Conservation (phyloP, 2,888 invertebrate species). For the Epinotia bilunana region DNA sequence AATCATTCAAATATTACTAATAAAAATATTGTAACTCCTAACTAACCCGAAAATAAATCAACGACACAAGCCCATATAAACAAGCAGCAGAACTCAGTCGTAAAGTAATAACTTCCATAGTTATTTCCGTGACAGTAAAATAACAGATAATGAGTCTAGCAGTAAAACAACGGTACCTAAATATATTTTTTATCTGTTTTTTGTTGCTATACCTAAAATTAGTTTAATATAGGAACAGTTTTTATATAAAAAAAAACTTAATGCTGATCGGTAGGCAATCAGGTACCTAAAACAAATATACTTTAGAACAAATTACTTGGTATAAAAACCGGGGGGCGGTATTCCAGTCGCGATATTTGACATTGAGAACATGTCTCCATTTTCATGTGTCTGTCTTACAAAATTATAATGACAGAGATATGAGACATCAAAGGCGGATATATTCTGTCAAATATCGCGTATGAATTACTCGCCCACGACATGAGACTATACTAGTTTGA, state of each 20-base stretch:
- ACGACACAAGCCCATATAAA: neutral
- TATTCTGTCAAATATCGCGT: neutral
- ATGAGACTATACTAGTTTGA: neutral
- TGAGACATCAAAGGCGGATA: neutral
- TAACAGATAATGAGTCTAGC: neutral
- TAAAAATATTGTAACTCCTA: no score
- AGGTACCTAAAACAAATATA: no score
- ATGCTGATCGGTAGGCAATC: no score
- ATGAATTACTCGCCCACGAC: neutral
- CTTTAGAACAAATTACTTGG: no score
- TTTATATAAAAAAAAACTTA: neutral
- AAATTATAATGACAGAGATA: neutral
- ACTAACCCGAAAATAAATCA: neutral
- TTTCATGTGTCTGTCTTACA: neutral
- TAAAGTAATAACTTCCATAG: conserved; percentile 9
- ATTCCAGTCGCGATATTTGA: no score
- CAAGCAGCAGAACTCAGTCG: neutral
- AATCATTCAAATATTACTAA: no score
- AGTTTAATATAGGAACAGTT: neutral
- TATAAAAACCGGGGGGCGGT: no score
- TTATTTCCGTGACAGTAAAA: conserved; percentile 16
- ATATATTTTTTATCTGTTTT: neutral
- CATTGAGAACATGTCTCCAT: neutral
- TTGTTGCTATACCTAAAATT: neutral
- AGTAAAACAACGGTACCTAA: conserved; percentile 1